phyloP scores from a whole-genome alignment of 2,113 vertebrate species.

The Mirza zaza region DNA sequence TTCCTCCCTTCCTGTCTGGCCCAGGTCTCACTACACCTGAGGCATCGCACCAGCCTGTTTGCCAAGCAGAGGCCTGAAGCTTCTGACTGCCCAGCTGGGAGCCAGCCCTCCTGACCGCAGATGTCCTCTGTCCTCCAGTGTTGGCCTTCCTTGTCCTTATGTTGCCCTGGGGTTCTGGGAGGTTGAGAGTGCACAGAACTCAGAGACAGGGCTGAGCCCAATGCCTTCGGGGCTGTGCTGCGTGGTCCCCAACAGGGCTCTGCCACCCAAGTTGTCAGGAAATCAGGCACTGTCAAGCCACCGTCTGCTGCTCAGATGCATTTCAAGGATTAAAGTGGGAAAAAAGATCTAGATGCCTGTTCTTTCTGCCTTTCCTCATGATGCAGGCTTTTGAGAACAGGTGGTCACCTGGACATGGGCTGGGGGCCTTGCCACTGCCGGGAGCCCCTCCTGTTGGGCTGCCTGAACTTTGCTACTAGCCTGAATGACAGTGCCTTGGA shows the following conservation, averaged over 20 bases:
- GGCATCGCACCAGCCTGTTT: background rate
- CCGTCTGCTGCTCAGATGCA: background rate
- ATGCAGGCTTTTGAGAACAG: background rate
- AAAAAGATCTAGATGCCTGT: background rate
- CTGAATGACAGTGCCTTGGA: constrained; percentile 49
- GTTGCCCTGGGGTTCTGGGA: background rate
- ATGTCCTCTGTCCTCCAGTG: background rate
- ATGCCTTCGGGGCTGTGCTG: background rate
- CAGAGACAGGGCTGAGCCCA: background rate
- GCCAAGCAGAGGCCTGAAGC: background rate
- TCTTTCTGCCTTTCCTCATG: background rate
- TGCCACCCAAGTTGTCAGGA: background rate
- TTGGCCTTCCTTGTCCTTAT: background rate
- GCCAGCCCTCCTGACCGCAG: background rate
- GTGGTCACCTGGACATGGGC: background rate
- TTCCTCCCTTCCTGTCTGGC: background rate
- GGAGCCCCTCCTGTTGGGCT: background rate
- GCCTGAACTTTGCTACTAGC: background rate
- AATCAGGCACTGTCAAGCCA: background rate
- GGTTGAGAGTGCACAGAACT: background rate
- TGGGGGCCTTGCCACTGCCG: background rate
- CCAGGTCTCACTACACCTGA: too few relatives aligned
- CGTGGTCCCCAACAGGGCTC: background rate
- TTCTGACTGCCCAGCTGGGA: background rate
- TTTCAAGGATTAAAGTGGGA: background rate